Evolutionary conservation across 2,888 invertebrate species (phyloP).

Genomic region (Caradrina kadenii): DNA sequence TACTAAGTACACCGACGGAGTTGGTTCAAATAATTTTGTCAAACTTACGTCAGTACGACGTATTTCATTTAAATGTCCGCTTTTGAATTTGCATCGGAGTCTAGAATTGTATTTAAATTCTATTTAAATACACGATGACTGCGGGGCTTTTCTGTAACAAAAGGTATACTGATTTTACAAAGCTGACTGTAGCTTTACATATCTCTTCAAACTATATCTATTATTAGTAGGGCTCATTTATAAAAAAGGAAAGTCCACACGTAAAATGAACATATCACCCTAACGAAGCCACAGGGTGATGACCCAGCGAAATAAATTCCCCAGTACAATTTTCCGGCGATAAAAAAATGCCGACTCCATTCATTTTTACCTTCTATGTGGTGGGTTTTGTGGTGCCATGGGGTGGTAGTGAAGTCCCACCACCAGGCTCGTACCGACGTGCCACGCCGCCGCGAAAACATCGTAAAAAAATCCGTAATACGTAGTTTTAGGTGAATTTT

Average conservation of each 20-base stretch:
- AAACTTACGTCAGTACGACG: constrained; percentile 10
- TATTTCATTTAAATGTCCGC: constrained; percentile 27
- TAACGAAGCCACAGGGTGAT: background rate
- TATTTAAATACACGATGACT: background rate
- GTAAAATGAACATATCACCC: constrained; percentile 13
- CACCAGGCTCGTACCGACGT: constrained; percentile 82
- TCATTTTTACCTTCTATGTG: constrained; percentile 59
- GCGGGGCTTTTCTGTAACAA: background rate
- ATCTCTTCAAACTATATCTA: background rate
- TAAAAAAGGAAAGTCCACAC: background rate
- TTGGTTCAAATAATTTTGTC: constrained; percentile 30
- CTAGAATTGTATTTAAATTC: background rate
- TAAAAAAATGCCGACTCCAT: constrained; percentile 54
- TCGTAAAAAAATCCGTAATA: constrained; percentile 24
- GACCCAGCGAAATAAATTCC: constrained; percentile 21
- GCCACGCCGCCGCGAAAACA: constrained; percentile 67
- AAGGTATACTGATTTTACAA: too few species aligned
- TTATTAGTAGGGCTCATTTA: background rate
- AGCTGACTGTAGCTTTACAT: background rate
- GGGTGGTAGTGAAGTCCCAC: constrained; percentile 84
- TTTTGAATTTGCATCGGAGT: constrained; percentile 1
- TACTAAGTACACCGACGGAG: constrained; percentile 42
- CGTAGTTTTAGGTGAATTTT: background rate
- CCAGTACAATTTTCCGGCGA: constrained; percentile 4
- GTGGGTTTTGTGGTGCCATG: constrained; percentile 65